Conservation (phyloP, 1,140 invertebrate genomes). For the Olivierus martensii region DNA sequence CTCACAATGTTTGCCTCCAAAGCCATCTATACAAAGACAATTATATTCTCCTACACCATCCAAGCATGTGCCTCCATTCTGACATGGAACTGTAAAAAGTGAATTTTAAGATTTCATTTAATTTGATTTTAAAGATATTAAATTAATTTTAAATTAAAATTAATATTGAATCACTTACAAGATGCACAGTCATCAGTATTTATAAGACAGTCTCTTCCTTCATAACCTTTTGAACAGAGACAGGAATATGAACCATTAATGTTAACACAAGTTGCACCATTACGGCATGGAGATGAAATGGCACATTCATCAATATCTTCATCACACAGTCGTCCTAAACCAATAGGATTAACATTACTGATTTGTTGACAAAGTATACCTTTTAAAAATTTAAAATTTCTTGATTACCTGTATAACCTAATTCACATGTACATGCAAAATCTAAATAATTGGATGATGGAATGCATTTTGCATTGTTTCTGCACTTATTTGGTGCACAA, state of each 20-base stretch:
- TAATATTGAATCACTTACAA: constrained; percentile 10
- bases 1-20: constrained; percentile 78
- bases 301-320: constrained; percentile 26
- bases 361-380: background rate
- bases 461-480: constrained; percentile 68
- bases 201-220: constrained; percentile 64
- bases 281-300: constrained; percentile 52
- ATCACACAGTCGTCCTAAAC: constrained; percentile 41
- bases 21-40: constrained; percentile 79
- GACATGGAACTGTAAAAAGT: constrained; percentile 52
- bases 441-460: constrained; percentile 78
- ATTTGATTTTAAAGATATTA: constrained; percentile 11
- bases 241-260: constrained; percentile 14
- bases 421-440: constrained; percentile 73
- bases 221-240: constrained; percentile 14
- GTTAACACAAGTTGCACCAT: constrained; percentile 46
- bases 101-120: constrained; percentile 14
- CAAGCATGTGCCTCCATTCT: constrained; percentile 81
- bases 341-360: background rate
- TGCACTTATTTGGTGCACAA: constrained; percentile 70
- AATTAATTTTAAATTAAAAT: background rate
- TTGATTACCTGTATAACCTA: constrained; percentile 55
- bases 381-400: constrained; percentile 5
- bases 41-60: constrained; percentile 81
- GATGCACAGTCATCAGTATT: constrained; percentile 31